These are phyloP conservation scores for Hydraecia micacea DNA, from an alignment of 2,888 invertebrate genomes.

Conservation along the genomic window DNA sequence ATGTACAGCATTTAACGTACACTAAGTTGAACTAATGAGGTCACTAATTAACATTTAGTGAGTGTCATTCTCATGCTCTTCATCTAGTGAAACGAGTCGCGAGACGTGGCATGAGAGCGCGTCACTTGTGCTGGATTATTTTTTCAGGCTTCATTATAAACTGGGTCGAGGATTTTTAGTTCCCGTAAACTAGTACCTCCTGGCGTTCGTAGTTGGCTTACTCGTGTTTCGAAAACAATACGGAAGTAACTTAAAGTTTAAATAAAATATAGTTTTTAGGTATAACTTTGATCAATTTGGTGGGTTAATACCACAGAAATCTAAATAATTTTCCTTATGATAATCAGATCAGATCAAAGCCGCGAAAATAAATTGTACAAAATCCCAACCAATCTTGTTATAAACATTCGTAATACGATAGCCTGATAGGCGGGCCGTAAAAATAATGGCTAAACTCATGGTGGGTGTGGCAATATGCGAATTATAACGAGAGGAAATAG, in stretches of 20 bases:
- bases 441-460: slow-evolving; percentile 17
- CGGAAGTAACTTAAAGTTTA: background rate
- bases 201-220: slow-evolving; percentile 59
- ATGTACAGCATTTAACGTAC: slow-evolving; percentile 35
- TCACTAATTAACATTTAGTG: slow-evolving; percentile 72
- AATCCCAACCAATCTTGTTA: background rate
- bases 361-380: background rate
- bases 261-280: background rate
- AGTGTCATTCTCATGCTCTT: slow-evolving; percentile 65
- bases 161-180: slow-evolving; percentile 81
- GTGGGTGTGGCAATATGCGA: slow-evolving; percentile 9
- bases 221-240: background rate
- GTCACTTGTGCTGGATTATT: slow-evolving; percentile 73
- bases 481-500: background rate
- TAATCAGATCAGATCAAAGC: background rate
- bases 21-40: slow-evolving; percentile 67
- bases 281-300: background rate
- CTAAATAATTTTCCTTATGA: too few relatives aligned
- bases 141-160: slow-evolving; percentile 78
- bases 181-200: slow-evolving; percentile 65
- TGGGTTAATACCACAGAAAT: background rate
- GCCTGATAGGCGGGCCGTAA: slow-evolving; percentile 11
- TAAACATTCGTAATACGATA: slow-evolving; percentile 1
- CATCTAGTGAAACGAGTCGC: slow-evolving; percentile 60
- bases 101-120: slow-evolving; percentile 62